These are phyloP conservation scores for Drosophila trichaetosa DNA, from an alignment of 2,888 invertebrate genomes.

Conservation along the genomic window DNA sequence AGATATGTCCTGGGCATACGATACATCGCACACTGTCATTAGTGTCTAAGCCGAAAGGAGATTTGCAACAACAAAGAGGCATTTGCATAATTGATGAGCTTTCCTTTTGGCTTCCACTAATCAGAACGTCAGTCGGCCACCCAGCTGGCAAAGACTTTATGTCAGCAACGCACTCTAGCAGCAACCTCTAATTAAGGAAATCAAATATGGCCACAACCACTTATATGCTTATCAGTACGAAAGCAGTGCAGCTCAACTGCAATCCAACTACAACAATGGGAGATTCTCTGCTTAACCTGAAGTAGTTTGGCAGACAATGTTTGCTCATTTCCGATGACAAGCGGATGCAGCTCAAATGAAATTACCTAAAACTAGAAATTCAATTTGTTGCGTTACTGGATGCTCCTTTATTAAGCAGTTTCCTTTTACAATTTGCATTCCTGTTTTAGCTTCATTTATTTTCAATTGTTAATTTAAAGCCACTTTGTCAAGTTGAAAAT, in stretches of 20 bases:
- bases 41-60: not conserved
- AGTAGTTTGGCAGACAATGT: slow-evolving; percentile 3
- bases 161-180: not conserved
- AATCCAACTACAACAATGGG: not conserved
- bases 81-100: slow-evolving; percentile 33
- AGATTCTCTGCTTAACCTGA: not conserved
- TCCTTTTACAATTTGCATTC: slow-evolving; percentile 44
- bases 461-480: slow-evolving; percentile 35
- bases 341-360: slow-evolving; percentile 46
- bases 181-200: slow-evolving; percentile 31
- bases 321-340: slow-evolving; percentile 35
- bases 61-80: not conserved
- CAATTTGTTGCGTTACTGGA: slow-evolving; percentile 32
- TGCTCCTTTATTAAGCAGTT: slow-evolving; percentile 17
- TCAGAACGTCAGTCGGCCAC: slow-evolving; percentile 5
- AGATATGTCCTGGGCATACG: slow-evolving; percentile 27
- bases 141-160: not conserved
- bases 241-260: not conserved
- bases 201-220: slow-evolving; percentile 11
- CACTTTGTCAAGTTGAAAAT: not conserved
- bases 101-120: slow-evolving; percentile 6
- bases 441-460: slow-evolving; percentile 51
- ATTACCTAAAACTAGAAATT: slow-evolving; percentile 43
- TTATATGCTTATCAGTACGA: slow-evolving; percentile 38
- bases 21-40: slow-evolving; percentile 17